Conservation (phyloP, 2,888 invertebrate genomes). For the Dicyrtoma fusca region DNA sequence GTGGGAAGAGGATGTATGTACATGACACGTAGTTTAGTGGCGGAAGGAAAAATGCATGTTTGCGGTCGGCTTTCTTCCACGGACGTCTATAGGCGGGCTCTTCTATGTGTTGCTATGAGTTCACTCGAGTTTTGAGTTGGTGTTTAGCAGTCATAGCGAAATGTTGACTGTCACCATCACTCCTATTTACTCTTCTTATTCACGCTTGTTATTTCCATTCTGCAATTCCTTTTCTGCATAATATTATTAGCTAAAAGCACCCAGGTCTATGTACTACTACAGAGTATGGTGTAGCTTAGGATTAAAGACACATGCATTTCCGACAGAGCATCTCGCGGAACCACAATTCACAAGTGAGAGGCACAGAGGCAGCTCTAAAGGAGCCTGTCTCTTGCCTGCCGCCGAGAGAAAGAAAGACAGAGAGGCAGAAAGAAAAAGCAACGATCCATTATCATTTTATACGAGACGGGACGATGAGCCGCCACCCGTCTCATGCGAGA, state of each 20-base stretch:
- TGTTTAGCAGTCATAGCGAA: conserved; percentile 22
- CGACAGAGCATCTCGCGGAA: too few species aligned
- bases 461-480: background rate
- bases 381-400: too few species aligned
- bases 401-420: background rate
- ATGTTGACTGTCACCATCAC: conserved; percentile 31
- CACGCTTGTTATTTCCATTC: conserved; percentile 29
- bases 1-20: too few species aligned
- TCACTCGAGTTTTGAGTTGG: background rate
- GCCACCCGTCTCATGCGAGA: conserved; percentile 3
- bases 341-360: too few species aligned
- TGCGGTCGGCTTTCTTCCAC: background rate
- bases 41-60: background rate
- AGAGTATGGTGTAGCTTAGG: too few species aligned
- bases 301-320: too few species aligned
- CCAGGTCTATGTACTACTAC: too few species aligned
- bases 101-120: too few species aligned
- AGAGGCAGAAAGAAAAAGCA: background rate
- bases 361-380: too few species aligned
- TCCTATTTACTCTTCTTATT: conserved; percentile 33
- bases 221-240: conserved; percentile 4
- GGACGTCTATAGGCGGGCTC: too few species aligned
- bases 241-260: conserved; percentile 15
- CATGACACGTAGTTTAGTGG: too few species aligned
- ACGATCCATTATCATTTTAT: conserved; percentile 14